Conservation (phyloP, 2,797 vertebrate genomes). For the Rhinella marina region DNA sequence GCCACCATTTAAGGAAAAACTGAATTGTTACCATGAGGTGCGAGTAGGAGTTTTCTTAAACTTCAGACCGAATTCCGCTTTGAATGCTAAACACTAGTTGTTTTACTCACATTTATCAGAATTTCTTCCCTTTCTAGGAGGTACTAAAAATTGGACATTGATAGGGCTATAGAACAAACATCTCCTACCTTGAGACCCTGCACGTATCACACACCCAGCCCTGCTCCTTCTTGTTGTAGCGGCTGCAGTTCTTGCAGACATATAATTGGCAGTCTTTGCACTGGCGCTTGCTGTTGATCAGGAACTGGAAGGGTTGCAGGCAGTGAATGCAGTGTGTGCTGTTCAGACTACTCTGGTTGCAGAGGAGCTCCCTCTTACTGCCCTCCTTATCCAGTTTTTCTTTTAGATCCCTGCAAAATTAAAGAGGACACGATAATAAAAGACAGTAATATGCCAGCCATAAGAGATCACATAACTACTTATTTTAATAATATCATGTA, state of each 20-base stretch:
- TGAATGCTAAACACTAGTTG: not conserved
- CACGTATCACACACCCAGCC: slow-evolving; percentile 94
- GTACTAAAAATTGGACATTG: not conserved
- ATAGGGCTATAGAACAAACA: not conserved
- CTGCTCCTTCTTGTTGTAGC: slow-evolving; percentile 85
- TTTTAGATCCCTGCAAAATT: slow-evolving; percentile 79
- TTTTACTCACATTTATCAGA: not conserved
- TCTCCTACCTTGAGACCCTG: slow-evolving; percentile 69
- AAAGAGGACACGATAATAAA: not conserved
- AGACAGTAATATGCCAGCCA: too few relatives aligned
- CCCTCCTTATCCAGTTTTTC: slow-evolving; percentile 84
- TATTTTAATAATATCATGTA: too few relatives aligned
- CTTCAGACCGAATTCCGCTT: too few relatives aligned
- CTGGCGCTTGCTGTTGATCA: slow-evolving; percentile 82
- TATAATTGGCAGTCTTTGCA: slow-evolving; percentile 86
- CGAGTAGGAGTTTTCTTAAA: too few relatives aligned
- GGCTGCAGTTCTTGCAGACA: slow-evolving; percentile 88
- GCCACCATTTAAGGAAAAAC: too few relatives aligned
- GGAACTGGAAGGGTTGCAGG: slow-evolving; percentile 89
- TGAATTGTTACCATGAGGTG: too few relatives aligned
- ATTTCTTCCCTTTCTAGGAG: not conserved
- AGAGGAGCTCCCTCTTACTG: slow-evolving; percentile 83
- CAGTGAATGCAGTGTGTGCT: slow-evolving; percentile 88
- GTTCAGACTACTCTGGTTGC: slow-evolving; percentile 73
- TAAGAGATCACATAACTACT: too few relatives aligned